Conservation (phyloP, 2,888 invertebrate genomes). For the Drymonia ruficornis region DNA sequence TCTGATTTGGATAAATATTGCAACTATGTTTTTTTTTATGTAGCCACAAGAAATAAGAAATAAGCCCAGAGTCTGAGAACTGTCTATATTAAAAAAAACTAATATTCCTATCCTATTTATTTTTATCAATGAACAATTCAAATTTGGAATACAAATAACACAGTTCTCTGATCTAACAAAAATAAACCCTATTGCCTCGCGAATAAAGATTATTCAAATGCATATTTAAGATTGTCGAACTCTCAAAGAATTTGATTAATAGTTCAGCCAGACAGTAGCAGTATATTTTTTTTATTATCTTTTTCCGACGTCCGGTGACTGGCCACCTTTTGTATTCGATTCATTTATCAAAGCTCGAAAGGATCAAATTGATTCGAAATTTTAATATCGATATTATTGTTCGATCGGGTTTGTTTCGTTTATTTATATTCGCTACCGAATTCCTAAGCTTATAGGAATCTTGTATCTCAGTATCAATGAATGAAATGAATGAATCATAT, state of each 20-base stretch:
- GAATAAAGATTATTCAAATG: slow-evolving; percentile 9
- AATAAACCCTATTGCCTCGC: neutral
- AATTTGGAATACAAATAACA: neutral
- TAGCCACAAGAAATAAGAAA: too few relatives aligned
- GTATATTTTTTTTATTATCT: slow-evolving; percentile 41
- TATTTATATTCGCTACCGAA: slow-evolving; percentile 47
- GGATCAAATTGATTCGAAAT: slow-evolving; percentile 41
- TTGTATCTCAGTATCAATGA: too few relatives aligned
- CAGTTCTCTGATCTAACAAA: slow-evolving; percentile 2
- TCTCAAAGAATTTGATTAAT: slow-evolving; percentile 73
- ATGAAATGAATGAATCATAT: too few relatives aligned
- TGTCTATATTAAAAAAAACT: too few relatives aligned
- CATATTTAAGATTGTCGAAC: slow-evolving; percentile 30
- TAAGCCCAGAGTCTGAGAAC: too few relatives aligned
- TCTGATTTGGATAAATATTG: too few relatives aligned
- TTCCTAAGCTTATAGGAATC: slow-evolving; percentile 36
- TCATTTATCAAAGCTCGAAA: slow-evolving; percentile 62
- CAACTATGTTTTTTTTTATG: too few relatives aligned
- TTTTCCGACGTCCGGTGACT: slow-evolving; percentile 58
- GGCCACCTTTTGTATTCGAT: slow-evolving; percentile 56
- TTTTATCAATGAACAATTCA: slow-evolving; percentile 25
- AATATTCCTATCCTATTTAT: slow-evolving; percentile 15
- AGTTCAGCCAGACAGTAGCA: slow-evolving; percentile 69
- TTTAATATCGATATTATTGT: slow-evolving; percentile 67
- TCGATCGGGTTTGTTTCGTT: slow-evolving; percentile 44